Percentiles rank a stretch among this genome's conserved stretches.
Conservation (phyloP, 2,113 vertebrate species). For the Cyprinus carpio region DNA sequence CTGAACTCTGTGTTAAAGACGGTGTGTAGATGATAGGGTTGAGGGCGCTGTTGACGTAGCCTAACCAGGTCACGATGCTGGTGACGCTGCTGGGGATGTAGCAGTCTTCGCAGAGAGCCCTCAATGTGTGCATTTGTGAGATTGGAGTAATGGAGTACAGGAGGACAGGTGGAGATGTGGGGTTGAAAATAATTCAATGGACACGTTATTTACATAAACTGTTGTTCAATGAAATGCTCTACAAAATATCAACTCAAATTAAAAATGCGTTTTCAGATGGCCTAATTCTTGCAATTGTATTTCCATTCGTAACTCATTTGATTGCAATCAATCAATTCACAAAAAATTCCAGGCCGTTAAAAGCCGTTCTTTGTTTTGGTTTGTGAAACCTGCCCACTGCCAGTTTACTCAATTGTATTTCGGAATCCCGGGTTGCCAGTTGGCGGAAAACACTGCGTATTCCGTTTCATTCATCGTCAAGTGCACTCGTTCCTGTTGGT, state of each 20-base stretch:
- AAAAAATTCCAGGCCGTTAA: too few relatives aligned
- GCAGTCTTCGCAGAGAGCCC: slow-evolving; percentile 84
- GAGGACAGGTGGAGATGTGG: slow-evolving; percentile 81
- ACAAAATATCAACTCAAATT: neutral
- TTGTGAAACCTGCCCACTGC: too few relatives aligned
- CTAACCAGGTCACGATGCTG: slow-evolving; percentile 94
- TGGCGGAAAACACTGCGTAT: too few relatives aligned
- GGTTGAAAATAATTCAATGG: neutral
- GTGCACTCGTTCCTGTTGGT: too few relatives aligned
- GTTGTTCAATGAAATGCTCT: neutral
- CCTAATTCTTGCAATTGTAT: neutral
- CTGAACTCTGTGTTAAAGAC: slow-evolving; percentile 92
- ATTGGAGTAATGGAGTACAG: slow-evolving; percentile 97
- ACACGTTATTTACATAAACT: neutral
- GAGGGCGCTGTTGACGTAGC: slow-evolving; percentile 93
- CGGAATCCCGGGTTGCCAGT: too few relatives aligned
- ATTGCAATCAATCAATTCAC: neutral
- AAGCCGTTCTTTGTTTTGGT: too few relatives aligned
- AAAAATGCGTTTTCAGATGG: neutral
- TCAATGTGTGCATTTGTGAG: slow-evolving; percentile 89
- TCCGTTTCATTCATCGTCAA: too few relatives aligned
- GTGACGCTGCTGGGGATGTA: slow-evolving; percentile 79
- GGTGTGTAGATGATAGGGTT: slow-evolving; percentile 96
- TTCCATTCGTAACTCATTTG: neutral
- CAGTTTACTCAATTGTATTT: too few relatives aligned